Percentiles rank a stretch among this genome's conserved stretches.
These are phyloP conservation scores for Schizopygopsis pylzovi DNA, from an alignment of 2,797 vertebrate species.

Conservation along the genomic window DNA sequence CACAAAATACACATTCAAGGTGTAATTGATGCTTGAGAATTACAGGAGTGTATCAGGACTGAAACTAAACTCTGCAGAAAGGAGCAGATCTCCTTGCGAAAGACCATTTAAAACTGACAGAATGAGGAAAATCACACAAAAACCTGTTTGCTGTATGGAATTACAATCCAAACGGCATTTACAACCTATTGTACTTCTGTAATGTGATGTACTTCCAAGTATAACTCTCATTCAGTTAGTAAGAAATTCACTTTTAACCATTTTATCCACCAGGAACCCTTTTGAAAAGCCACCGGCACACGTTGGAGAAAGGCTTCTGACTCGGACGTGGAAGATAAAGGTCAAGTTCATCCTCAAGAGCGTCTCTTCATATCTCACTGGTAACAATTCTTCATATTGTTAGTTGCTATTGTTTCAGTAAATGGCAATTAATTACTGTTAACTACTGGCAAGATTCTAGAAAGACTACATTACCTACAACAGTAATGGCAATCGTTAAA, in stretches of 20 bases:
- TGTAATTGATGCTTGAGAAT: slow-evolving; percentile 21
- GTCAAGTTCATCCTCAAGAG: slow-evolving; percentile 14
- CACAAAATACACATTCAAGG: background rate
- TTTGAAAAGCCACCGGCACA: background rate
- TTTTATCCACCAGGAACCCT: background rate
- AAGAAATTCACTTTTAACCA: background rate
- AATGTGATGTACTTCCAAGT: background rate
- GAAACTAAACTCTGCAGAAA: slow-evolving; percentile 5
- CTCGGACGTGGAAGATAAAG: background rate
- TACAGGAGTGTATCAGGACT: background rate
- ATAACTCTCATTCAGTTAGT: background rate
- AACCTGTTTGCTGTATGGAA: too few species aligned
- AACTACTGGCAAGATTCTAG: background rate
- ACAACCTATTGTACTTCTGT: background rate
- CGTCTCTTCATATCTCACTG: background rate
- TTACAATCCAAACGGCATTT: background rate
- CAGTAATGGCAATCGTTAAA: background rate
- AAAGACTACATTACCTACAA: background rate
- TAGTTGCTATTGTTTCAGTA: background rate
- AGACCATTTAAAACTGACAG: background rate
- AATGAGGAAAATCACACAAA: background rate
- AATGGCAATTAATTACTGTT: background rate
- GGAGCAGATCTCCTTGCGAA: background rate
- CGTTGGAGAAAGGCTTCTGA: background rate
- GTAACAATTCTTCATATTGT: background rate